Percentiles rank a stretch among this genome's conserved stretches.
Evolutionary conservation across 2,888 invertebrate species (phyloP).

Genomic region (Frankliniella intonsa): DNA sequence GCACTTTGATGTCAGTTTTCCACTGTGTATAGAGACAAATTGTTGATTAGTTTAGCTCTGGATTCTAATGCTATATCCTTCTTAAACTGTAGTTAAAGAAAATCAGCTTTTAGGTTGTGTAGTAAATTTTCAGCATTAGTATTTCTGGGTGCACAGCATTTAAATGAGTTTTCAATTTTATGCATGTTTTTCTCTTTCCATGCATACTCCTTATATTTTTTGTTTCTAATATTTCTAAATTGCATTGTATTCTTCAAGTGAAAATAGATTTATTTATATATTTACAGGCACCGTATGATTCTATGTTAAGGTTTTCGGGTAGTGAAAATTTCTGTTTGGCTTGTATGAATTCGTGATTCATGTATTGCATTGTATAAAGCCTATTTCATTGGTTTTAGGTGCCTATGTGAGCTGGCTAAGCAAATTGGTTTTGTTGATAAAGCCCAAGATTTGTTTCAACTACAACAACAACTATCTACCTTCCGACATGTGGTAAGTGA

Average conservation of each 20-base stretch:
- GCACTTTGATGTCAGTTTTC: background rate
- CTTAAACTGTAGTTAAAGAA: background rate
- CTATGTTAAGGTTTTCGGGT: no score
- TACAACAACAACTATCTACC: conserved; percentile 83
- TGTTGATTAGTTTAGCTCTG: no score
- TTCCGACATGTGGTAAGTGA: conserved; percentile 81
- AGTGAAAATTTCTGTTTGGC: no score
- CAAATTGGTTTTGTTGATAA: conserved; percentile 90
- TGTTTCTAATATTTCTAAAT: background rate
- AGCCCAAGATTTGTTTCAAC: conserved; percentile 74
- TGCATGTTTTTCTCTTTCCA: background rate
- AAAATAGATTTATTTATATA: no score
- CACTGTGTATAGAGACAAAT: no score
- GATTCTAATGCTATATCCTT: no score
- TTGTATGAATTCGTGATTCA: background rate
- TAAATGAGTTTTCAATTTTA: background rate
- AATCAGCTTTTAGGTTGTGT: no score
- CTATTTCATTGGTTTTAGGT: conserved; percentile 51
- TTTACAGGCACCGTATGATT: no score
- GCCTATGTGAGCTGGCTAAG: conserved; percentile 88
- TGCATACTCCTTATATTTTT: background rate
- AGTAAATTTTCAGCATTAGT: no score
- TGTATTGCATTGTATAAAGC: background rate
- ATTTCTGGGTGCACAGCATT: no score
- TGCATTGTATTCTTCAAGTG: no score